A percentile compares a stretch with the other conserved stretches of the same genome.
Conservation (phyloP, 2,797 vertebrate genomes). For the Lepus townsendii region DNA sequence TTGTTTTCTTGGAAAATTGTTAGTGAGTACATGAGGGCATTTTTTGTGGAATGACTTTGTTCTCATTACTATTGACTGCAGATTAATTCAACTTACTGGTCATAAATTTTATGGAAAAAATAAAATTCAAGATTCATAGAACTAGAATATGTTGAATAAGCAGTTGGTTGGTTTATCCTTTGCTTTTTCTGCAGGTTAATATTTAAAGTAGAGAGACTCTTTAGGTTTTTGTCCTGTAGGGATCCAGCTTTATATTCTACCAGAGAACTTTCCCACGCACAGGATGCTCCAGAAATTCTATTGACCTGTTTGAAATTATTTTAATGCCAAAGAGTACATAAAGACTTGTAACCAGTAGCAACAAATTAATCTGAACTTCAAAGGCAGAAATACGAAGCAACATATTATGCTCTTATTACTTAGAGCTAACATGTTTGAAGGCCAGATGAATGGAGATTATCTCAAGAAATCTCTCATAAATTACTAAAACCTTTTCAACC, state of each 20-base stretch:
- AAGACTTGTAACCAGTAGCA: neutral
- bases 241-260: neutral
- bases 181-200: conserved; percentile 36
- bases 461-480: neutral
- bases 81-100: conserved; percentile 22
- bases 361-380: neutral
- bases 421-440: neutral
- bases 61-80: neutral
- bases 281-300: neutral
- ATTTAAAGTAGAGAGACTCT: neutral
- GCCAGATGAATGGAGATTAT: neutral
- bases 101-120: neutral
- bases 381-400: neutral
- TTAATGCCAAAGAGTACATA: conserved; percentile 20
- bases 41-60: conserved; percentile 35
- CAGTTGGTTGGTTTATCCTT: conserved; percentile 12
- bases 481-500: neutral
- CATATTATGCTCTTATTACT: neutral
- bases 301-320: neutral
- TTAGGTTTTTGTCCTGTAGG: neutral
- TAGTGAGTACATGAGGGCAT: neutral
- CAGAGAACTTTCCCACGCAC: neutral
- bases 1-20: neutral
- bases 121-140: conserved; percentile 15
- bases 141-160: neutral